phyloP scores from a whole-genome alignment of 2,888 invertebrate species.

The Acleris cristana region DNA sequence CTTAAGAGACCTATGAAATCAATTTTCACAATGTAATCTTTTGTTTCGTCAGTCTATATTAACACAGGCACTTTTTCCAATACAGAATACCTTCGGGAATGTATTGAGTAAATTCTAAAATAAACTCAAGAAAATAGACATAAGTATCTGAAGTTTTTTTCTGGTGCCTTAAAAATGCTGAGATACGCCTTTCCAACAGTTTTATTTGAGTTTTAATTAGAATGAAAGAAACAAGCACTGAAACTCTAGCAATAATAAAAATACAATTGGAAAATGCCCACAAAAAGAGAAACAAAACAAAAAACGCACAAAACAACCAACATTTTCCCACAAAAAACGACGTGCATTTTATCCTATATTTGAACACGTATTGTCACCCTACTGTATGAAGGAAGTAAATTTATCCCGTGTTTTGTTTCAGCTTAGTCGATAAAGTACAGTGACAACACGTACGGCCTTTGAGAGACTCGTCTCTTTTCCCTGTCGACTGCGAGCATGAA shows the following conservation, averaged over 20 bases:
- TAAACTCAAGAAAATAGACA: too few species aligned
- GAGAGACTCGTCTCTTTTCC: slow-evolving; percentile 31
- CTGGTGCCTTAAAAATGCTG: too few species aligned
- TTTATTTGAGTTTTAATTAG: too few species aligned
- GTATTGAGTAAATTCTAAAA: too few species aligned
- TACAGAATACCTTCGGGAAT: too few species aligned
- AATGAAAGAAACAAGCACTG: too few species aligned
- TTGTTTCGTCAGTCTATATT: too few species aligned
- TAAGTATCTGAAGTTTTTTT: too few species aligned
- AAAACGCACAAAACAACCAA: slow-evolving; percentile 13
- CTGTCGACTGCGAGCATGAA: slow-evolving; percentile 23
- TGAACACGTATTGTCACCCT: slow-evolving; percentile 34
- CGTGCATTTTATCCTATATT: slow-evolving; percentile 30
- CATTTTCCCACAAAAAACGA: slow-evolving; percentile 25
- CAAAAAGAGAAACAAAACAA: slow-evolving; percentile 5
- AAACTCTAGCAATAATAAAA: neutral
- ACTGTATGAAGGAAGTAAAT: slow-evolving; percentile 36
- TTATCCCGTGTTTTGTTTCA: slow-evolving; percentile 35
- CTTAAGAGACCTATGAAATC: too few species aligned
- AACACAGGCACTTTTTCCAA: too few species aligned
- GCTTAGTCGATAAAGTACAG: slow-evolving; percentile 35
- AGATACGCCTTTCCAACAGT: too few species aligned
- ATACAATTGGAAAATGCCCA: neutral
- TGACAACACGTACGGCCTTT: slow-evolving; percentile 33
- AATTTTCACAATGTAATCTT: too few species aligned